Percentiles rank a stretch among this genome's conserved stretches.
These are phyloP conservation scores for Strongylocentrotus purpuratus DNA, from an alignment of 35 echinoderm and acorn worm genomes.

Conservation along the genomic window DNA sequence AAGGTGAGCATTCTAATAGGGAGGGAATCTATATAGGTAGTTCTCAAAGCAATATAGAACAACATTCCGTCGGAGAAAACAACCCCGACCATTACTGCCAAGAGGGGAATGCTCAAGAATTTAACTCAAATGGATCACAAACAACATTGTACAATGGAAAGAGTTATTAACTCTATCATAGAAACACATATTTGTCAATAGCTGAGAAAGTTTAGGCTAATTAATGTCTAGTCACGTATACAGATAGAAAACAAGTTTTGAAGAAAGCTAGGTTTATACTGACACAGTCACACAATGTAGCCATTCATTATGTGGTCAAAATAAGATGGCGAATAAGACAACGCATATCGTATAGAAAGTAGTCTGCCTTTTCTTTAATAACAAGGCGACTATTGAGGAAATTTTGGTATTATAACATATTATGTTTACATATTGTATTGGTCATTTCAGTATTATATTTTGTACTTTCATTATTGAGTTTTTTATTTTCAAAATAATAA, in stretches of 20 bases:
- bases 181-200: not conserved
- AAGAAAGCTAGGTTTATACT: not conserved
- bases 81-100: not conserved
- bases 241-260: not conserved
- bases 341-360: too few relatives aligned
- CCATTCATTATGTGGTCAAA: too few relatives aligned
- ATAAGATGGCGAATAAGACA: too few relatives aligned
- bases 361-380: too few relatives aligned
- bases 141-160: not conserved
- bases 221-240: not conserved
- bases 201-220: not conserved
- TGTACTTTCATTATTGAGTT: too few relatives aligned
- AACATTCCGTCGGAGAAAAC: not conserved
- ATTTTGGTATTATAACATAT: too few relatives aligned
- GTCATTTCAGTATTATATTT: too few relatives aligned
- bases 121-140: not conserved
- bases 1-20: not conserved
- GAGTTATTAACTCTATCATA: not conserved
- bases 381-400: too few relatives aligned
- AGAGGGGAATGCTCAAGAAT: not conserved
- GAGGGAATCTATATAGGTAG: not conserved
- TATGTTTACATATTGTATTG: too few relatives aligned
- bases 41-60: not conserved
- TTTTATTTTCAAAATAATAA: too few relatives aligned
- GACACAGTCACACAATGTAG: too few relatives aligned